Conservation (phyloP, 2,888 invertebrate genomes). For the Koerneria pararmatus region DNA sequence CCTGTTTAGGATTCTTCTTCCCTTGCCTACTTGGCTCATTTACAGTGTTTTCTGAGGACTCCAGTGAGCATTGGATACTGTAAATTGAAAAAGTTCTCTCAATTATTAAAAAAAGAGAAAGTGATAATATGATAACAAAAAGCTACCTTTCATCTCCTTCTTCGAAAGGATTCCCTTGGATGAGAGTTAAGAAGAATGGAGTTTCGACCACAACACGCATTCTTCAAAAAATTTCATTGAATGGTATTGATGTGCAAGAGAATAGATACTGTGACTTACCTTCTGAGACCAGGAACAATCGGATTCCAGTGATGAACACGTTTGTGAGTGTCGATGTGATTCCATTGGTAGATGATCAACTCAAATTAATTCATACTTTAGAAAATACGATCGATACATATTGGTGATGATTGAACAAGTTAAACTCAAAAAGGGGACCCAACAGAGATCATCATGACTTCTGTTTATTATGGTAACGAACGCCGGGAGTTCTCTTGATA, state of each 20-base stretch:
- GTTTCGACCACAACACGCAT: conserved; percentile 8
- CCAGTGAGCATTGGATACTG: conserved; percentile 21
- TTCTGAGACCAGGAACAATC: neutral
- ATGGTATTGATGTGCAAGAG: too few species aligned
- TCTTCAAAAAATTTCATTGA: neutral
- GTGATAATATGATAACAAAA: too few species aligned
- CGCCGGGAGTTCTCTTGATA: conserved; percentile 13
- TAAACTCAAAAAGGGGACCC: neutral
- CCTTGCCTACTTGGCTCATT: conserved; percentile 2
- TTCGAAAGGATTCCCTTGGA: neutral
- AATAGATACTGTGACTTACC: neutral
- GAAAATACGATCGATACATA: neutral
- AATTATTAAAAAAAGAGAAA: neutral
- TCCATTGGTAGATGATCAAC: conserved; percentile 23
- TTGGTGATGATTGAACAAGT: neutral
- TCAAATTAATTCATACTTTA: neutral
- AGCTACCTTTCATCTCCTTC: conserved; percentile 10
- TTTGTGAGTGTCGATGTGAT: conserved; percentile 1
- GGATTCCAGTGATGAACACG: conserved; percentile 19
- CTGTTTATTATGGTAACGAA: neutral
- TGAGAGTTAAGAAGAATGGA: conserved; percentile 14
- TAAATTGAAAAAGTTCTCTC: too few species aligned
- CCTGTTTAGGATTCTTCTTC: conserved; percentile 1
- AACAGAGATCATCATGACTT: neutral
- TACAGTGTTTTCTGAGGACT: neutral